Percentiles rank a stretch among this genome's conserved stretches.
Conservation (phyloP, 2,113 vertebrate genomes). For the Mola mola region DNA sequence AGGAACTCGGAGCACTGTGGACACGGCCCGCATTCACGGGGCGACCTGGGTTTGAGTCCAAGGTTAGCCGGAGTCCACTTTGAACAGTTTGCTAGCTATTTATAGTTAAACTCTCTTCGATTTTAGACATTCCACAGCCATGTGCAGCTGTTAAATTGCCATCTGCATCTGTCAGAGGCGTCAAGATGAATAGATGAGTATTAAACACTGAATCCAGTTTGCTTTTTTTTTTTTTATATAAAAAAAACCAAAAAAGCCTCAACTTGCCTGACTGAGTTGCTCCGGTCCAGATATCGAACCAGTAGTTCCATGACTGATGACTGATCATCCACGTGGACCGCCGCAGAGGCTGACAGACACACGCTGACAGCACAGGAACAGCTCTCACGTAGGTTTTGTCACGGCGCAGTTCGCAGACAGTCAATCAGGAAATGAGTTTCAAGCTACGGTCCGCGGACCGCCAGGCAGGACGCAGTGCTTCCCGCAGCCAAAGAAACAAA, state of each 20-base stretch:
- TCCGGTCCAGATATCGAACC: conserved; percentile 68
- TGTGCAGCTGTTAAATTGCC: too few species aligned
- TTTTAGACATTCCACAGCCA: too few species aligned
- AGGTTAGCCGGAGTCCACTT: conserved; percentile 36
- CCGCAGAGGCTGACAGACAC: not conserved
- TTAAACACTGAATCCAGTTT: too few species aligned
- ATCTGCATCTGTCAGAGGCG: too few species aligned
- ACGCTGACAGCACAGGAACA: not conserved
- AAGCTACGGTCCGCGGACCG: not conserved
- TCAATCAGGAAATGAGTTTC: conserved; percentile 58
- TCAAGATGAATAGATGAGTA: too few species aligned
- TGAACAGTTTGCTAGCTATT: too few species aligned
- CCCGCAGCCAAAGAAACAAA: not conserved
- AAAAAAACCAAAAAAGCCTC: not conserved
- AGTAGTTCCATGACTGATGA: conserved; percentile 68
- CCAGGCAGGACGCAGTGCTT: not conserved
- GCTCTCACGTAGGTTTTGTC: not conserved
- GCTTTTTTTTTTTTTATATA: too few species aligned
- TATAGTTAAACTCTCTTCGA: too few species aligned
- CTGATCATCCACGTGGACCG: conserved; percentile 1
- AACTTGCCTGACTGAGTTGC: conserved; percentile 60
- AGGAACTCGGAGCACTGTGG: conserved; percentile 16
- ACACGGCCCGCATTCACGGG: conserved; percentile 61
- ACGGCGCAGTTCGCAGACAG: conserved; percentile 3
- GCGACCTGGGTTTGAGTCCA: conserved; percentile 64